phyloP scores from a whole-genome alignment of 2,797 vertebrate species.

The Coreius guichenoti region DNA sequence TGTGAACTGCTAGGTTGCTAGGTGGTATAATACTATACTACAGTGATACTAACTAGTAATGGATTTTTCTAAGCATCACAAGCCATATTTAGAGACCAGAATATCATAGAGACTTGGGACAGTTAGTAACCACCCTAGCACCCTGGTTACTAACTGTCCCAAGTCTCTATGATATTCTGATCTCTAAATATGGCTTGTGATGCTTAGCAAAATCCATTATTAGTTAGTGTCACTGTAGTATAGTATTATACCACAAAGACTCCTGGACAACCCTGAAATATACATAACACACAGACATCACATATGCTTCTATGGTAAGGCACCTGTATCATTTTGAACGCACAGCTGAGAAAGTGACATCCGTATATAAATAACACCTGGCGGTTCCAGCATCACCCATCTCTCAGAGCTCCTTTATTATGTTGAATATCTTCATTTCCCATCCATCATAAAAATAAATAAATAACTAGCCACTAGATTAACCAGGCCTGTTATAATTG shows the following conservation, averaged over 20 bases:
- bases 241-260: neutral
- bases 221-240: neutral
- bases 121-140: too few relatives aligned
- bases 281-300: neutral
- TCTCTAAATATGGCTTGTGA: too few relatives aligned
- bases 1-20: too few relatives aligned
- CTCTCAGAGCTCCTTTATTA: neutral
- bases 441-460: constrained; percentile 59
- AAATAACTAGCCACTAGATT: constrained; percentile 64
- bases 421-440: constrained; percentile 2
- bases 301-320: neutral
- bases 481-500: constrained; percentile 65
- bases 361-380: neutral
- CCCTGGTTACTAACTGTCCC: too few relatives aligned
- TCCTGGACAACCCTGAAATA: neutral
- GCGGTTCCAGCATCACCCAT: neutral
- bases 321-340: neutral
- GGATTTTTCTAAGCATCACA: too few relatives aligned
- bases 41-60: too few relatives aligned
- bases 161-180: too few relatives aligned
- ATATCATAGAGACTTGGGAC: too few relatives aligned
- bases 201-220: too few relatives aligned
- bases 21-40: too few relatives aligned
- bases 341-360: neutral
- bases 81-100: too few relatives aligned